Conservation (phyloP, 2,888 invertebrate genomes). For the Pyrgus malvae region DNA sequence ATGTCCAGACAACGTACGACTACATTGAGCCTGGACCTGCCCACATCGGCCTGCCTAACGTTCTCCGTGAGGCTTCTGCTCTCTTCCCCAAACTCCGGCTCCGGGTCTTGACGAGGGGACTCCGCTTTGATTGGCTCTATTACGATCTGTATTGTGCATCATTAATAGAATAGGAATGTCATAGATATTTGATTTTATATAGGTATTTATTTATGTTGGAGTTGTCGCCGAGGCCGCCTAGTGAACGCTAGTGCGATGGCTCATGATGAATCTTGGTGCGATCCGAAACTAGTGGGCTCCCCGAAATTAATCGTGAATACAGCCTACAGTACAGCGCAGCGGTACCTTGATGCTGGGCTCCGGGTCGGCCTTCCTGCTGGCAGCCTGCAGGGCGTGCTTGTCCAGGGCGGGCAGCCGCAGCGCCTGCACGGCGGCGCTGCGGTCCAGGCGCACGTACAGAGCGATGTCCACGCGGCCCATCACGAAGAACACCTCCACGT, state of each 20-base stretch:
- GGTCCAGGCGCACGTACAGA: conserved; percentile 51
- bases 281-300: no score
- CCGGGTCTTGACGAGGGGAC: conserved; percentile 24
- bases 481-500: conserved; percentile 63
- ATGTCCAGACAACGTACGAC: not conserved
- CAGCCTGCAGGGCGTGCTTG: not conserved
- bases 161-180: not conserved
- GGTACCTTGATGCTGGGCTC: conserved; percentile 8
- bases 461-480: conserved; percentile 65
- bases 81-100: conserved; percentile 25
- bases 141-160: conserved; percentile 18
- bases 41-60: conserved; percentile 39
- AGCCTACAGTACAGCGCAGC: no score
- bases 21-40: conserved; percentile 26
- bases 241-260: no score
- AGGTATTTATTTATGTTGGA: not conserved
- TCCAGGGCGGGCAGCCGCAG: conserved; percentile 36
- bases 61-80: conserved; percentile 45
- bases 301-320: no score
- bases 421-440: conserved; percentile 34
- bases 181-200: not conserved
- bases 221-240: no score
- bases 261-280: no score
- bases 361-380: not conserved
- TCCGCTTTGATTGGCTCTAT: conserved; percentile 21